phyloP scores from a whole-genome alignment of 1,140 invertebrate species.

The Riptortus pedestris region DNA sequence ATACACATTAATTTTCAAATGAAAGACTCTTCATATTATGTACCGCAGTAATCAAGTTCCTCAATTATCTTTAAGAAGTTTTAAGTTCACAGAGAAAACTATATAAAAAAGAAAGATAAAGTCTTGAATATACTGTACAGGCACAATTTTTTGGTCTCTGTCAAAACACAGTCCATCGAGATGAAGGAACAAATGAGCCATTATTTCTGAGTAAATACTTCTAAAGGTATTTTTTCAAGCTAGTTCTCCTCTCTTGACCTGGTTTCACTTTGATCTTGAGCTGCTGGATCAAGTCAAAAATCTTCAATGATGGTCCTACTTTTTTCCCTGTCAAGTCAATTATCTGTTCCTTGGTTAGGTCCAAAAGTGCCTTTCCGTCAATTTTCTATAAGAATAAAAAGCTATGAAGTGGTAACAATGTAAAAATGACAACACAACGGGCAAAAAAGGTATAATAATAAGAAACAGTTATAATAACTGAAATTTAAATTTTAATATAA shows the following conservation, averaged over 20 bases:
- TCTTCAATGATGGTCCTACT: slow-evolving; percentile 87
- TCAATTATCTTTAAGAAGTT: no score
- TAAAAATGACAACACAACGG: background rate
- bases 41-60: no score
- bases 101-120: no score
- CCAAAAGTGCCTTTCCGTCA: slow-evolving; percentile 66
- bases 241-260: slow-evolving; percentile 43
- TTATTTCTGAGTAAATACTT: no score
- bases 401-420: background rate
- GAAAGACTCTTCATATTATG: no score
- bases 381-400: slow-evolving; percentile 47
- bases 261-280: slow-evolving; percentile 72
- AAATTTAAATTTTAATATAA: no score
- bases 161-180: no score
- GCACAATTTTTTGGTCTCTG: no score
- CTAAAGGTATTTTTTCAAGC: slow-evolving; percentile 14
- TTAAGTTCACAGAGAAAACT: no score
- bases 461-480: background rate
- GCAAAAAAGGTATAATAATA: background rate
- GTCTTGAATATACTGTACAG: no score
- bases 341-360: slow-evolving; percentile 78
- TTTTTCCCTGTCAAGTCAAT: slow-evolving; percentile 82
- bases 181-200: no score
- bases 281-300: slow-evolving; percentile 80
- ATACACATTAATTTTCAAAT: no score